Base-by-base conservation (phyloP, 2,797 vertebrate species). In the Decapterus maruadsi region DNA sequence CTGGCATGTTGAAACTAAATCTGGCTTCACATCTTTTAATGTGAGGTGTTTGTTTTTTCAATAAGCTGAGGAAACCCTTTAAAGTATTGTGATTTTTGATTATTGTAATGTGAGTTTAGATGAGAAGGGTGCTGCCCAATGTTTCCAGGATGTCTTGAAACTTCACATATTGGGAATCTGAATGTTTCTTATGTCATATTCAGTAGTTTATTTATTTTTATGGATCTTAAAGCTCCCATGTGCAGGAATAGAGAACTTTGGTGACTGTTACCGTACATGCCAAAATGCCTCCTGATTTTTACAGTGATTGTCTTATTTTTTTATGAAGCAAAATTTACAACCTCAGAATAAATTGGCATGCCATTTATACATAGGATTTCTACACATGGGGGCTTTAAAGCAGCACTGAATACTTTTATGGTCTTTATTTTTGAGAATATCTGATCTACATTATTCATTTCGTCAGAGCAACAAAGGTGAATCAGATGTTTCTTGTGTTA, bases 51-150 rank as follows among this genome's bases (percentile, higher is more conserved):
- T 36, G 29, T 70, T 66, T 54, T 29, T 14, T 42, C 56, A 38
- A 59, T 50, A 48, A 68, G 62, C 34, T 78, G 45, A 62, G 22
- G 29, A 76, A 43, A 51, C 20, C 10, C 17, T 77, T 42, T 43
- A 6, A 77, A 77, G 85, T 90, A 77, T 89, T 90, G 22, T 29
- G 13, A 50, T 10, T 50, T 75, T 36, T 77, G 14, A 50, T 67
- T 6, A 22, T 19, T 4, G 0, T 22, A 45, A 51, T 17, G 12
- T 63, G 4, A 51, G 8, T 53, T 43, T 31, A 69, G 7, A 6
- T 36, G 20, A 17, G 54, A 50, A 57, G 2, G 43, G 42, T 72
- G 55, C 60, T 50, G 29, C 63, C 14, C 2, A 17, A 17, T 66
- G 29, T 75, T 56, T 48, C 31, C 0, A 2, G 34, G 22, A 58